Evolutionary conservation across 2,113 vertebrate species (phyloP).

Genomic region (Neodontobutis hainanensis): DNA sequence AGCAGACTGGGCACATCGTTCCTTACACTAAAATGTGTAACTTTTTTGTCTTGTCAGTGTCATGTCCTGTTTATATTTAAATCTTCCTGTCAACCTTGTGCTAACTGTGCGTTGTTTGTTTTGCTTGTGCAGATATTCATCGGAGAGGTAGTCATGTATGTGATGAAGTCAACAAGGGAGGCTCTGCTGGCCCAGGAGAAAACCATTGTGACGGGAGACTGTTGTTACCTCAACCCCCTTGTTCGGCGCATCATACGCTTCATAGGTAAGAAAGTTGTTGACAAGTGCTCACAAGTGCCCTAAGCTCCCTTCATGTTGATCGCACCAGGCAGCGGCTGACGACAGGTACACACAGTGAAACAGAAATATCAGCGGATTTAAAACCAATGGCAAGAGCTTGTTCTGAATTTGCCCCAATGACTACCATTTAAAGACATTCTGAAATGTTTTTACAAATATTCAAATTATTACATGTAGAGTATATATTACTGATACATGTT

Average conservation of each 20-base stretch:
- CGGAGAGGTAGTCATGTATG: conserved; percentile 95
- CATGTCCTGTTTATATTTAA: neutral
- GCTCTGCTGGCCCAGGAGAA: conserved; percentile 93
- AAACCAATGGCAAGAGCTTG: neutral
- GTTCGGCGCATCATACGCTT: conserved; percentile 94
- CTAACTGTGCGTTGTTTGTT: neutral
- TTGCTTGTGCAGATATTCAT: conserved; percentile 87
- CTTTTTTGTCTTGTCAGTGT: neutral
- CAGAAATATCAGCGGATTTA: neutral
- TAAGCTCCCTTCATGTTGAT: neutral
- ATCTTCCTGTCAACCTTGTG: neutral
- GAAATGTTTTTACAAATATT: no score
- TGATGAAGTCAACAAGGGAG: conserved; percentile 96
- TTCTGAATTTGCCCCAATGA: neutral
- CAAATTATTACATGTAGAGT: no score
- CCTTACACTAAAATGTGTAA: conserved; percentile 4
- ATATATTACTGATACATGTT: no score
- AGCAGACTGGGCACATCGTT: conserved; percentile 34
- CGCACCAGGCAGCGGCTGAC: neutral
- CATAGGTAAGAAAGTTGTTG: conserved; percentile 82
- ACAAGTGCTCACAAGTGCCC: neutral
- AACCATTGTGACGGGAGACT: conserved; percentile 97
- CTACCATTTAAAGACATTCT: no score
- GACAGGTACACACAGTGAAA: neutral
- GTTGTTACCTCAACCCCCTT: conserved; percentile 97